Percentiles rank a stretch among this genome's conserved stretches.
These are phyloP conservation scores for Chloromyia formosa DNA, from an alignment of 2,888 invertebrate genomes.

Conservation along the genomic window DNA sequence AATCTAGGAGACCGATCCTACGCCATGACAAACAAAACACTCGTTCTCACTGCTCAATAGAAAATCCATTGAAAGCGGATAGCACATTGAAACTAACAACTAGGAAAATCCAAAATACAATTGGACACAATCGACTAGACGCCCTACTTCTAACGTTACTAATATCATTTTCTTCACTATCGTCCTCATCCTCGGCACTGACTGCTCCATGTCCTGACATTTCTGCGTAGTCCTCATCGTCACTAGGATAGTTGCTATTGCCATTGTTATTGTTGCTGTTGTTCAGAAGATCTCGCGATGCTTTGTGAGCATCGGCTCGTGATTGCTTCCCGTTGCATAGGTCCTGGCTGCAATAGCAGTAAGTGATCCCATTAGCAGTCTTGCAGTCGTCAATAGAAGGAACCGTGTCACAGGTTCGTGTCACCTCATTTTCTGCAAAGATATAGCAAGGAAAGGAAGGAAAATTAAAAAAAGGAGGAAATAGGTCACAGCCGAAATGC, in stretches of 20 bases:
- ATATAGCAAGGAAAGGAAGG: too few relatives aligned
- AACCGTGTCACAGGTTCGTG: slow-evolving; percentile 47
- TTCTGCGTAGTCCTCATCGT: slow-evolving; percentile 49
- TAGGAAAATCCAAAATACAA: slow-evolving; percentile 9
- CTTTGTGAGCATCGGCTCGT: slow-evolving; percentile 48
- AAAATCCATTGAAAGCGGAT: slow-evolving; percentile 1
- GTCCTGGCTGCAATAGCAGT: slow-evolving; percentile 49
- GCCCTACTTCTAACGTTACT: slow-evolving; percentile 30
- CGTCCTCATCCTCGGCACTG: slow-evolving; percentile 18
- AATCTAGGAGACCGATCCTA: slow-evolving; percentile 42
- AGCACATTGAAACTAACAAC: slow-evolving; percentile 6
- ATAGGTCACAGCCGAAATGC: too few relatives aligned
- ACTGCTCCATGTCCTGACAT: slow-evolving; percentile 46
- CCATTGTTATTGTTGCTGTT: not conserved
- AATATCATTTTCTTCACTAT: slow-evolving; percentile 31
- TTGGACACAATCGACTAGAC: slow-evolving; percentile 34
- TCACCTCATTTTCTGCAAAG: slow-evolving; percentile 34
- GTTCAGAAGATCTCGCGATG: slow-evolving; percentile 30
- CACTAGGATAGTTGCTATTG: slow-evolving; percentile 46
- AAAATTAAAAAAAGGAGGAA: not conserved
- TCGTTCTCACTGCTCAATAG: not conserved
- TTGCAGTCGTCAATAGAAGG: slow-evolving; percentile 48
- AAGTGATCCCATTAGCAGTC: slow-evolving; percentile 48
- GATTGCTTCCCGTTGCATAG: slow-evolving; percentile 47
- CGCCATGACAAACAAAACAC: not conserved